A percentile compares a stretch with the other conserved stretches of the same genome.
Conservation (phyloP, 2,888 invertebrate genomes). For the Amphimallon solstitiale region DNA sequence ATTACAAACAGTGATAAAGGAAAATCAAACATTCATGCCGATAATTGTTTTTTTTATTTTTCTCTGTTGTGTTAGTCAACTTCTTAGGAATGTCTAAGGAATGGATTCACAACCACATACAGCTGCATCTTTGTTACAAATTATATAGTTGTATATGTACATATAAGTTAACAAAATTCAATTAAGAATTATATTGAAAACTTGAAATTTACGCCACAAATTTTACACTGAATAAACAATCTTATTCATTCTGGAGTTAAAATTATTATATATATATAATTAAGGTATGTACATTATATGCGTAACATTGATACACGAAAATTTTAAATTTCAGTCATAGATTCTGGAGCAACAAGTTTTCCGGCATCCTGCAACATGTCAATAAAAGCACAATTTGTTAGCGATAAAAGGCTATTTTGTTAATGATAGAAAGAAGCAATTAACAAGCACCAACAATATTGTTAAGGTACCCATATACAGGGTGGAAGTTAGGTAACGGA, state of each 20-base stretch:
- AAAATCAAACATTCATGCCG: neutral
- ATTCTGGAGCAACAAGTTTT: slow-evolving; percentile 47
- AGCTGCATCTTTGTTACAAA: neutral
- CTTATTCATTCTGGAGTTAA: neutral
- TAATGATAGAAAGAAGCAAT: neutral
- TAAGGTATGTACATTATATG: slow-evolving; percentile 3
- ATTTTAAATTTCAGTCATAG: slow-evolving; percentile 34
- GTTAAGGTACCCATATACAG: neutral
- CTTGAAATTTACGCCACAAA: neutral
- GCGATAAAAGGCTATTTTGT: slow-evolving; percentile 12
- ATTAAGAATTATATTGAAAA: neutral
- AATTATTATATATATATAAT: neutral
- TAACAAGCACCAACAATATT: neutral
- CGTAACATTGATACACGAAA: neutral
- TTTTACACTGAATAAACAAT: neutral
- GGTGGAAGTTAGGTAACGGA: too few species aligned
- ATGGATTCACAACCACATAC: neutral
- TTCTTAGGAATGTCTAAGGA: slow-evolving; percentile 7
- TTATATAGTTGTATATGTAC: neutral
- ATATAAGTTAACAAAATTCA: slow-evolving; percentile 25
- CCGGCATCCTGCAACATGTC: slow-evolving; percentile 60
- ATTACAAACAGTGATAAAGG: neutral
- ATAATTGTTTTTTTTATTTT: neutral
- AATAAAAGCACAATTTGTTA: slow-evolving; percentile 37
- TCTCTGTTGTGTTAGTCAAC: neutral